Evolutionary conservation across 2,888 invertebrate species (phyloP).

Genomic region (Drosophila testacea): DNA sequence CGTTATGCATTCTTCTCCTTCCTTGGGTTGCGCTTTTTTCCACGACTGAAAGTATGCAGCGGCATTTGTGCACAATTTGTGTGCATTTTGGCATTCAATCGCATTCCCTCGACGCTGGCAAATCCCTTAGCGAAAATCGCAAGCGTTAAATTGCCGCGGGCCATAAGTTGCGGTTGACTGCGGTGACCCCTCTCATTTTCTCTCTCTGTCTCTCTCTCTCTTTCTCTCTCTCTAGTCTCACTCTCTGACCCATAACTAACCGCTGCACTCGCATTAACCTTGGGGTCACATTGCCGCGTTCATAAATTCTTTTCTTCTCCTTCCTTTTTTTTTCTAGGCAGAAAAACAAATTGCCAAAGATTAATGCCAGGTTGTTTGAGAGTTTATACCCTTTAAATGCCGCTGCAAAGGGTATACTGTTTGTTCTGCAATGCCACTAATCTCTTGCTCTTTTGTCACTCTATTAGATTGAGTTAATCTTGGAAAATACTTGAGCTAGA

Average conservation of each 20-base stretch:
- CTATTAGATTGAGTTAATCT: neutral
- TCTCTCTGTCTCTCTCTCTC: neutral
- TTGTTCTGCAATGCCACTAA: neutral
- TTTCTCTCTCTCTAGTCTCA: neutral
- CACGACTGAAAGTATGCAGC: slow-evolving; percentile 50
- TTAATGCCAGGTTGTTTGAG: slow-evolving; percentile 55
- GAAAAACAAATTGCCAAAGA: slow-evolving; percentile 71
- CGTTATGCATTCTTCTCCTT: neutral
- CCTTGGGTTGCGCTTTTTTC: slow-evolving; percentile 59
- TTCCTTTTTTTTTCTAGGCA: slow-evolving; percentile 21
- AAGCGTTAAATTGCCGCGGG: slow-evolving; percentile 75
- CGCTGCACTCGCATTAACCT: slow-evolving; percentile 61
- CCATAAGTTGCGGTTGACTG: slow-evolving; percentile 63
- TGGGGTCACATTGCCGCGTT: slow-evolving; percentile 54
- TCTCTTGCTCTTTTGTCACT: neutral
- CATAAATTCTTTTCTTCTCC: slow-evolving; percentile 9
- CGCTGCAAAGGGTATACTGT: neutral
- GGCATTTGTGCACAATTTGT: slow-evolving; percentile 66
- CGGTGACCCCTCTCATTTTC: slow-evolving; percentile 20
- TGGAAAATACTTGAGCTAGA: neutral
- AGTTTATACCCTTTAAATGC: slow-evolving; percentile 18
- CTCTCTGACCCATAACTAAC: slow-evolving; percentile 14
- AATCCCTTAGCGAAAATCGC: slow-evolving; percentile 73
- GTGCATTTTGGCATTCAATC: slow-evolving; percentile 77
- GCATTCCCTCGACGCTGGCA: slow-evolving; percentile 52